These are phyloP conservation scores for Sebastes reedi DNA, from an alignment of 2,797 vertebrate species.

Conservation along the genomic window DNA sequence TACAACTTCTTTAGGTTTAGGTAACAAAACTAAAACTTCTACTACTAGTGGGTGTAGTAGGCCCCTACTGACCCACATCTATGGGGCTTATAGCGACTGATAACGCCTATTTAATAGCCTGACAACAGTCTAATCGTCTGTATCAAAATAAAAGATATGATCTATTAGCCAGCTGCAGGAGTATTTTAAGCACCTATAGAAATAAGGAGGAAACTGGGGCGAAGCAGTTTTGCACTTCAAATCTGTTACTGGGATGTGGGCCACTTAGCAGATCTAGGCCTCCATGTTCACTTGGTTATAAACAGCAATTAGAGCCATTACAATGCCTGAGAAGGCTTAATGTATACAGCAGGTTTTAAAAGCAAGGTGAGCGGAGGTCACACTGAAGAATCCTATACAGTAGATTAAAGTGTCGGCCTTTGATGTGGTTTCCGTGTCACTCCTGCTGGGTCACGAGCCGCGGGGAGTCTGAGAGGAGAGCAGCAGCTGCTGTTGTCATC, in stretches of 20 bases:
- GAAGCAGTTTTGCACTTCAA: background rate
- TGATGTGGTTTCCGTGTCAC: slow-evolving; percentile 57
- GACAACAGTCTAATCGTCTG: too few relatives aligned
- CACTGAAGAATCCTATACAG: slow-evolving; percentile 17
- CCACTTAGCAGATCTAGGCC: background rate
- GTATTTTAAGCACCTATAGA: background rate
- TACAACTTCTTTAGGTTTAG: too few relatives aligned
- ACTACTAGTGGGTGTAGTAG: too few relatives aligned
- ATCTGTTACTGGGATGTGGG: background rate
- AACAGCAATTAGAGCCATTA: slow-evolving; percentile 2
- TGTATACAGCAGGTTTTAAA: slow-evolving; percentile 40
- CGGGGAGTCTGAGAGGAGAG: slow-evolving; percentile 23
- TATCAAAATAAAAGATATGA: background rate
- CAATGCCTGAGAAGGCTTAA: slow-evolving; percentile 1
- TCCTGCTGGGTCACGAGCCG: slow-evolving; percentile 30
- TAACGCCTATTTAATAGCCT: too few relatives aligned
- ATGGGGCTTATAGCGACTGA: too few relatives aligned
- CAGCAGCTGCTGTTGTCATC: slow-evolving; percentile 64
- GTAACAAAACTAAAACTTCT: too few relatives aligned
- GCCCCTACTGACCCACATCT: too few relatives aligned
- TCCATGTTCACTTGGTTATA: slow-evolving; percentile 19
- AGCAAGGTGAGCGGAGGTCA: slow-evolving; percentile 19
- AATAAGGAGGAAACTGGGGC: background rate
- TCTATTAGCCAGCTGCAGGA: background rate
- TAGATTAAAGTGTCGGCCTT: slow-evolving; percentile 44